phyloP scores from a whole-genome alignment of 2,888 invertebrate genomes.

The Drosophila infuscata region DNA sequence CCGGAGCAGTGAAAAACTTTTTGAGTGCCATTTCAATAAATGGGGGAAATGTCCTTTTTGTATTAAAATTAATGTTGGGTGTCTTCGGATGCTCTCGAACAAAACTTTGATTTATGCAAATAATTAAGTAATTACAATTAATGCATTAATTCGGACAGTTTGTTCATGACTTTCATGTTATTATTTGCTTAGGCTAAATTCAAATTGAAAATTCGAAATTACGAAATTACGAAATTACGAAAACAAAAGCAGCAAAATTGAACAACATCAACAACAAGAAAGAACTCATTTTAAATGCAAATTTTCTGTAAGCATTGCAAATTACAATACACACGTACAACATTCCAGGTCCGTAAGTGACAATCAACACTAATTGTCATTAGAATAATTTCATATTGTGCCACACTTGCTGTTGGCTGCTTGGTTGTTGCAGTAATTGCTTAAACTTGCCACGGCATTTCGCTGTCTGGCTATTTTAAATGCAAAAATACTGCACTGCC shows the following conservation, averaged over 20 bases:
- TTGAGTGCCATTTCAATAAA: conserved; percentile 53
- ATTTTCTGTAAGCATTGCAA: conserved; percentile 63
- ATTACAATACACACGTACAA: conserved; percentile 65
- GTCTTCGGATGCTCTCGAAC: conserved; percentile 10
- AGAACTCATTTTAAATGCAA: conserved; percentile 75
- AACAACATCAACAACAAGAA: conserved; percentile 30
- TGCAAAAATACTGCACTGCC: conserved; percentile 54
- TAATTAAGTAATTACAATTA: conserved; percentile 76
- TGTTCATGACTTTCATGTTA: conserved; percentile 55
- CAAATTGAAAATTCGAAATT: conserved; percentile 49
- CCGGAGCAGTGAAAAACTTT: conserved; percentile 44
- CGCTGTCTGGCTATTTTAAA: conserved; percentile 68
- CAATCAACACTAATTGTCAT: conserved; percentile 81
- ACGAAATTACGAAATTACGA: conserved; percentile 40
- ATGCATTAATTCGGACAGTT: conserved; percentile 62
- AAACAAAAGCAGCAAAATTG: conserved; percentile 28
- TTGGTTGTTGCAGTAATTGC: conserved; percentile 64
- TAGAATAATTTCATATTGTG: conserved; percentile 79
- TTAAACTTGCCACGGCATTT: conserved; percentile 75
- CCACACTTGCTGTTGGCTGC: conserved; percentile 18
- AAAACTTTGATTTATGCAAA: conserved; percentile 74
- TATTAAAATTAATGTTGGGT: conserved; percentile 48
- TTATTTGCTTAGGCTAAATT: conserved; percentile 62
- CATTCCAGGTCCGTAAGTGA: conserved; percentile 70
- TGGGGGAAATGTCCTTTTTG: conserved; percentile 40